phyloP scores from a whole-genome alignment of 2,797 vertebrate species.

The Anguilla obscura region DNA sequence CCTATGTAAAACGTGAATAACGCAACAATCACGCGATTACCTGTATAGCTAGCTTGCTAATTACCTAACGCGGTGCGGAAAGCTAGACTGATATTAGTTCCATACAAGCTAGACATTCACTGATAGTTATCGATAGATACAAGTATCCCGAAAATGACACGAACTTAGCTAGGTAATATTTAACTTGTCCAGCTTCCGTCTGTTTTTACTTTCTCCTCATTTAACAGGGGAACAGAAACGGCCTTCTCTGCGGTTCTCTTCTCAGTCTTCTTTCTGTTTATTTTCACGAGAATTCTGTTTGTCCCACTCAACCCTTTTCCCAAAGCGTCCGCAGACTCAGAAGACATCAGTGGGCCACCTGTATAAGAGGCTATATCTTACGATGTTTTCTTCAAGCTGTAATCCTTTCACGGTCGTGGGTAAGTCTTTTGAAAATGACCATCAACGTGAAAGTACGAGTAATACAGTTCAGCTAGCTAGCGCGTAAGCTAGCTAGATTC shows the following conservation, averaged over 20 bases:
- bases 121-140: neutral
- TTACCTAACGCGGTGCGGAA: constrained; percentile 19
- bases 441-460: neutral
- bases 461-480: constrained; percentile 12
- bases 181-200: neutral
- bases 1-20: neutral
- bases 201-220: neutral
- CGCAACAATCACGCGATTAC: neutral
- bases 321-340: constrained; percentile 18
- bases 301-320: neutral
- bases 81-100: neutral
- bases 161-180: neutral
- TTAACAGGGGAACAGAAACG: neutral
- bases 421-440: neutral
- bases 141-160: neutral
- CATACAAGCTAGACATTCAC: neutral
- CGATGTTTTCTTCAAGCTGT: constrained; percentile 5
- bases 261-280: neutral
- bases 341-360: constrained; percentile 31
- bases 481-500: neutral
- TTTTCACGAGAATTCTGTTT: constrained; percentile 15
- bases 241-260: neutral
- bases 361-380: constrained; percentile 5
- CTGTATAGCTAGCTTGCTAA: neutral
- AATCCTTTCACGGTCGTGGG: constrained; percentile 14